phyloP scores from a whole-genome alignment of 2,888 invertebrate species.

The Cyrtodaria siliqua region DNA sequence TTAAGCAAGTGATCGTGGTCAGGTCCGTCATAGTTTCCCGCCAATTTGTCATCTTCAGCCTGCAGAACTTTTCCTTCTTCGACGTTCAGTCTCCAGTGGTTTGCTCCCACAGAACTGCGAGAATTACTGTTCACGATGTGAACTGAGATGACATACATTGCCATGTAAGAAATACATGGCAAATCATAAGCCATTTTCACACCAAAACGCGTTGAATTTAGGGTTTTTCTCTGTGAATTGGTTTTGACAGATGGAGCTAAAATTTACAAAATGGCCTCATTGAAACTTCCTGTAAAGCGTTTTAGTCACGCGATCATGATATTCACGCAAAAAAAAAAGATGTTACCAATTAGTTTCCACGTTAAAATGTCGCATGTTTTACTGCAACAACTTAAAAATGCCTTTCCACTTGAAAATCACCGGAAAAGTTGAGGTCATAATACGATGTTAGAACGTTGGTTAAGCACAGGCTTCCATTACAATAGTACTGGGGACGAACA shows the following conservation, averaged over 20 bases:
- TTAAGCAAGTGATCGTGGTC: constrained; percentile 74
- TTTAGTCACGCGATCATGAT: constrained; percentile 2
- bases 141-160: constrained; percentile 91
- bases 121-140: constrained; percentile 92
- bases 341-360: too few relatives aligned
- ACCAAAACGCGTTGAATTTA: not conserved
- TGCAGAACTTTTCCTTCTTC: constrained; percentile 89
- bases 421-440: too few relatives aligned
- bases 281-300: constrained; percentile 38
- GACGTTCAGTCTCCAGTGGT: constrained; percentile 93
- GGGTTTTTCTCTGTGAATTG: not conserved
- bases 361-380: too few relatives aligned
- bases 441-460: too few relatives aligned
- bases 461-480: too few relatives aligned
- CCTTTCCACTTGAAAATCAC: too few relatives aligned
- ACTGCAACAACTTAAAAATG: too few relatives aligned
- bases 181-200: constrained; percentile 80
- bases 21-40: constrained; percentile 37
- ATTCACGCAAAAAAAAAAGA: too few relatives aligned
- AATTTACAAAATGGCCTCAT: constrained; percentile 38
- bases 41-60: constrained; percentile 68
- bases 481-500: too few relatives aligned
- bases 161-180: constrained; percentile 87
- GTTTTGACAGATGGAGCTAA: constrained; percentile 55
- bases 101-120: constrained; percentile 93